These are phyloP conservation scores for Drosophila nikananu DNA, from an alignment of 1,140 invertebrate genomes.

Conservation along the genomic window DNA sequence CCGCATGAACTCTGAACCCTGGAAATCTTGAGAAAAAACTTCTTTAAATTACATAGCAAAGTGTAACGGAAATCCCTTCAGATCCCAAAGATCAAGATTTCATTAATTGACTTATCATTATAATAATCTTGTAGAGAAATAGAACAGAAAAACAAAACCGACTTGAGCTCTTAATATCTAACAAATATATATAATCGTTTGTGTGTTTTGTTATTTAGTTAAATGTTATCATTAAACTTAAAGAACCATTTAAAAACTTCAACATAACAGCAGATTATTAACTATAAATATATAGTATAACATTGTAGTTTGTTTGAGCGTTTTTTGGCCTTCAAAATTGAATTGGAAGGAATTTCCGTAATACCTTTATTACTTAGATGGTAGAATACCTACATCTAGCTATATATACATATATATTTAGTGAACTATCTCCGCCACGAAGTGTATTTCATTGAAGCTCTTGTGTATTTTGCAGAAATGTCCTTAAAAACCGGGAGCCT, in stretches of 20 bases:
- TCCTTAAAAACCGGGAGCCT: slow-evolving; percentile 90
- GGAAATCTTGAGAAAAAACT: not conserved
- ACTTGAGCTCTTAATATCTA: not conserved
- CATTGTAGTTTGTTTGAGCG: not conserved
- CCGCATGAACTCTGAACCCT: slow-evolving; percentile 18
- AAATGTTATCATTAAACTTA: not conserved
- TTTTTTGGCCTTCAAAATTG: not conserved
- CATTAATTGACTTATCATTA: not conserved
- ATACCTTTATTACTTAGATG: not conserved
- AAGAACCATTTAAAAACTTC: not conserved
- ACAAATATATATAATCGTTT: not conserved
- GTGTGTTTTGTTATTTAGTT: not conserved
- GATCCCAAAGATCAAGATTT: not conserved
- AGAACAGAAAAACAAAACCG: not conserved
- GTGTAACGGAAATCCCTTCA: slow-evolving; percentile 22
- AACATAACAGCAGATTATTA: not conserved
- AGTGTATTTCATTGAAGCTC: not conserved
- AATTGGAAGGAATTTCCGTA: slow-evolving; percentile 15
- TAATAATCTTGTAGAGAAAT: not conserved
- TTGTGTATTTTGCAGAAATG: slow-evolving; percentile 87
- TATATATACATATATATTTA: not conserved
- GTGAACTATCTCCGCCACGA: not conserved
- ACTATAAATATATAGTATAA: too few species aligned
- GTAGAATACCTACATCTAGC: not conserved
- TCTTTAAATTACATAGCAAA: not conserved